Evolutionary conservation across 2,113 vertebrate species (phyloP).

Genomic region (Lepisosteus oculatus): DNA sequence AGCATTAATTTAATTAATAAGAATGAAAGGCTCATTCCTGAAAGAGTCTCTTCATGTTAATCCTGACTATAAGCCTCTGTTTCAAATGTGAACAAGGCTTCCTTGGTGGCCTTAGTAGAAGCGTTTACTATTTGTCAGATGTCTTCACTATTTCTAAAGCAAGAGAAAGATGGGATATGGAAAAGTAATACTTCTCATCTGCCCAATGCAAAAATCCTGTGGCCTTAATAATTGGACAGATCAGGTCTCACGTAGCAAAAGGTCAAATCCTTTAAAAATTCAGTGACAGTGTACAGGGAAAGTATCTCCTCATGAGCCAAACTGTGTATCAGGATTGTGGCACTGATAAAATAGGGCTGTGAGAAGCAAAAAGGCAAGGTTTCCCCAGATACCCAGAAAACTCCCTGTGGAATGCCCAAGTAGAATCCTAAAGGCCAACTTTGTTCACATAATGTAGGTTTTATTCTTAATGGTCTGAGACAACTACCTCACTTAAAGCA

Average conservation of each 20-base stretch:
- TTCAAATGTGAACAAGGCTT: neutral
- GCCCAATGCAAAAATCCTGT: neutral
- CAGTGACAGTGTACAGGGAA: conserved; percentile 56
- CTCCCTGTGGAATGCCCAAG: conserved; percentile 73
- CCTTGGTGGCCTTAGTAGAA: neutral
- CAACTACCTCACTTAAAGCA: too few relatives aligned
- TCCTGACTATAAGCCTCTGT: too few relatives aligned
- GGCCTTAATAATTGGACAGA: neutral
- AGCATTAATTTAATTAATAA: too few relatives aligned
- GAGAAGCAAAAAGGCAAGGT: conserved; percentile 63
- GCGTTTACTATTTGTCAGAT: neutral
- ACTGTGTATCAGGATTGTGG: conserved; percentile 73
- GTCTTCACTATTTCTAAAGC: neutral
- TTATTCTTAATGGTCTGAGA: too few relatives aligned
- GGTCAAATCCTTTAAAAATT: conserved; percentile 54
- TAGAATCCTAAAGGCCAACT: conserved; percentile 29
- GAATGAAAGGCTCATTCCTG: too few relatives aligned
- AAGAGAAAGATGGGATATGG: too few relatives aligned
- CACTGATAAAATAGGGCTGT: conserved; percentile 66
- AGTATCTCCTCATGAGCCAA: conserved; percentile 65
- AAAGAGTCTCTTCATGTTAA: too few relatives aligned
- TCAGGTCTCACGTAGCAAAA: conserved; percentile 27
- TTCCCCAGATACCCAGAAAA: conserved; percentile 73
- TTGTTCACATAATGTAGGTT: too few relatives aligned
- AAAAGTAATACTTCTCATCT: neutral